These are phyloP conservation scores for Anagrus nilaparvatae DNA, from an alignment of 1,140 invertebrate genomes.

Conservation along the genomic window DNA sequence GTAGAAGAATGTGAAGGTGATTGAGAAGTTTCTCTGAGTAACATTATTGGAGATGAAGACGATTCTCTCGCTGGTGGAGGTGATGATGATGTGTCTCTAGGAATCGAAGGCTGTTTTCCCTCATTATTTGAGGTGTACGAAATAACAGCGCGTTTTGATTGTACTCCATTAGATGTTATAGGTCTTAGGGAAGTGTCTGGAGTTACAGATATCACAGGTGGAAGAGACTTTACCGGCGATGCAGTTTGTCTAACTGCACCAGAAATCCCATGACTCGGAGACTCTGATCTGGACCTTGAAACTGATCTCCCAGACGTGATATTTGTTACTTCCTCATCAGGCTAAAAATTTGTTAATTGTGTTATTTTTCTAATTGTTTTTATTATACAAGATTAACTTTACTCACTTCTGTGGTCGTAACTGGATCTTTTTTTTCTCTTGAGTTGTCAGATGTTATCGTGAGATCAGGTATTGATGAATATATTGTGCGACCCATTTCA, in stretches of 20 bases:
- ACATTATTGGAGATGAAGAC: conserved; percentile 20
- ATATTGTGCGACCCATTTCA: conserved; percentile 3
- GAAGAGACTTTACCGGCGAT: conserved; percentile 35
- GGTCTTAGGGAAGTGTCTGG: conserved; percentile 23
- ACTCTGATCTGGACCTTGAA: conserved; percentile 27
- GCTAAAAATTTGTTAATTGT: background rate
- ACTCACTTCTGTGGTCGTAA: conserved; percentile 2
- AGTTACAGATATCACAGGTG: conserved; percentile 39
- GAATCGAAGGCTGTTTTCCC: background rate
- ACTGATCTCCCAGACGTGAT: too few relatives aligned
- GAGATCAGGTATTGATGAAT: conserved; percentile 1
- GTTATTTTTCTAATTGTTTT: background rate
- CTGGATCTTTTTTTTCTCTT: background rate
- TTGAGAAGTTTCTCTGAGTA: too few relatives aligned
- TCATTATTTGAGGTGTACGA: conserved; percentile 19
- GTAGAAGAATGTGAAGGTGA: background rate
- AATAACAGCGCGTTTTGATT: conserved; percentile 31
- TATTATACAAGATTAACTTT: background rate
- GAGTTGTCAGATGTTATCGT: background rate
- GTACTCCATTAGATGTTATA: conserved; percentile 13
- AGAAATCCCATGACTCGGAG: conserved; percentile 16
- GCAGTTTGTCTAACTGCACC: conserved; percentile 28
- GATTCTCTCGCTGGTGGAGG: conserved; percentile 16
- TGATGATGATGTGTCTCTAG: background rate
- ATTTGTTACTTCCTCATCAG: background rate